A percentile compares a stretch with the other conserved stretches of the same genome.
Evolutionary conservation across 2,797 vertebrate genomes (phyloP).

Genomic region (Taenioides sp.): DNA sequence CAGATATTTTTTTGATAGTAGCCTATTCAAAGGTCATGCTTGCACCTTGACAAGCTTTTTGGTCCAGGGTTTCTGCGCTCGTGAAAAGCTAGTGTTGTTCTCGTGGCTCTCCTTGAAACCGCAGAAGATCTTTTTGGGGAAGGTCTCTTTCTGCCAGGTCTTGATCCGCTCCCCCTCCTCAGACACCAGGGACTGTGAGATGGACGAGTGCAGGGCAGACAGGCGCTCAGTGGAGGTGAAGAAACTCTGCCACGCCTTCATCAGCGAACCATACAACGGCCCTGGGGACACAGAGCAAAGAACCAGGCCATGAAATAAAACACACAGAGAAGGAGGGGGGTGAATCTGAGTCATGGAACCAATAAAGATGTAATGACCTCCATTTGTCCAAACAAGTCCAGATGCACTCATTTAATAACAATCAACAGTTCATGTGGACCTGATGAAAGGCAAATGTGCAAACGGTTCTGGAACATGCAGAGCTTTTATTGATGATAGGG

Average conservation of each 20-base stretch:
- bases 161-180: constrained; percentile 70
- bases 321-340: constrained; percentile 11
- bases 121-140: constrained; percentile 78
- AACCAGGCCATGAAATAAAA: constrained; percentile 26
- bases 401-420: constrained; percentile 31
- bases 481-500: background rate
- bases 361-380: constrained; percentile 40
- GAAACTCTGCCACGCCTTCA: constrained; percentile 75
- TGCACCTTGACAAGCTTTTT: constrained; percentile 77
- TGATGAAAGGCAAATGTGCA: constrained; percentile 25
- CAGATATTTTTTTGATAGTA: background rate
- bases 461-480: constrained; percentile 17
- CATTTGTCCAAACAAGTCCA: constrained; percentile 46
- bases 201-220: constrained; percentile 74
- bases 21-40: background rate
- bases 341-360: constrained; percentile 43
- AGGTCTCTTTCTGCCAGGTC: constrained; percentile 78
- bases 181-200: constrained; percentile 66
- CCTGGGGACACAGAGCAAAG: constrained; percentile 39
- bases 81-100: constrained; percentile 69
- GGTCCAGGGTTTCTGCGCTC: constrained; percentile 78
- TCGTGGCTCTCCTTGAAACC: constrained; percentile 76
- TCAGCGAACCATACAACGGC: constrained; percentile 76
- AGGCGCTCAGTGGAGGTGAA: constrained; percentile 72
- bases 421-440: constrained; percentile 26